Percentiles rank a stretch among this genome's conserved stretches.
Evolutionary conservation across 1,140 invertebrate species (phyloP).

Genomic region (Pachyrhynchus sulphureomaculatus): DNA sequence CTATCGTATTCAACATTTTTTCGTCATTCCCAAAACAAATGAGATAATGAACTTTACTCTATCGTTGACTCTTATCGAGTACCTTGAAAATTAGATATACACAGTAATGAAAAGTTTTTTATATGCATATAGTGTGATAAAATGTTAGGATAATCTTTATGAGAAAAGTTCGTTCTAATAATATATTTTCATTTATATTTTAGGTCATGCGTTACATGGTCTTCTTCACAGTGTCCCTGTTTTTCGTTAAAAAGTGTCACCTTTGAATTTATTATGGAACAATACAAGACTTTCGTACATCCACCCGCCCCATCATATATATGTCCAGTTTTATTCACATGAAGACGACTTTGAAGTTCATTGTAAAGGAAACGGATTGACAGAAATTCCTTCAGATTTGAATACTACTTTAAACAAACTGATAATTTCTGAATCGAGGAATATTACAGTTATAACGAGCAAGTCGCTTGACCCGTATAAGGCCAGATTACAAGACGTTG

Average conservation of each 20-base stretch:
- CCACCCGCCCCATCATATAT: background rate
- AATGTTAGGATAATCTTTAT: too few relatives aligned
- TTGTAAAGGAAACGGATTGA: conserved; percentile 44
- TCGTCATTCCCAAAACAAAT: too few relatives aligned
- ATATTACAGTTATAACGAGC: conserved; percentile 40
- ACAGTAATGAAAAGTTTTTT: too few relatives aligned
- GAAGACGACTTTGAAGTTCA: conserved; percentile 45
- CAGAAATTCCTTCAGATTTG: conserved; percentile 44
- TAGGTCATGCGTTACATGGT: conserved; percentile 14
- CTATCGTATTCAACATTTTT: too few relatives aligned
- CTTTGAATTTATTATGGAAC: background rate
- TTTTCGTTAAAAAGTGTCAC: background rate
- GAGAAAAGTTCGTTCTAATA: background rate
- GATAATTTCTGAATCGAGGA: conserved; percentile 41
- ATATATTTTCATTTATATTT: background rate
- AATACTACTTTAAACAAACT: conserved; percentile 40
- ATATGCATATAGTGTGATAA: too few relatives aligned
- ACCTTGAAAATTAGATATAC: too few relatives aligned
- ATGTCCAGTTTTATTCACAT: conserved; percentile 19
- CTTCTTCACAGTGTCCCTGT: background rate
- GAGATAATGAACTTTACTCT: too few relatives aligned
- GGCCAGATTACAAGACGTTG: conserved; percentile 44
- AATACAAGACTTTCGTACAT: background rate
- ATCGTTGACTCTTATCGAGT: too few relatives aligned
- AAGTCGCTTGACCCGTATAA: conserved; percentile 44